Base-by-base conservation (phyloP, 2,113 vertebrate species). In the Chaetodon auriga region DNA sequence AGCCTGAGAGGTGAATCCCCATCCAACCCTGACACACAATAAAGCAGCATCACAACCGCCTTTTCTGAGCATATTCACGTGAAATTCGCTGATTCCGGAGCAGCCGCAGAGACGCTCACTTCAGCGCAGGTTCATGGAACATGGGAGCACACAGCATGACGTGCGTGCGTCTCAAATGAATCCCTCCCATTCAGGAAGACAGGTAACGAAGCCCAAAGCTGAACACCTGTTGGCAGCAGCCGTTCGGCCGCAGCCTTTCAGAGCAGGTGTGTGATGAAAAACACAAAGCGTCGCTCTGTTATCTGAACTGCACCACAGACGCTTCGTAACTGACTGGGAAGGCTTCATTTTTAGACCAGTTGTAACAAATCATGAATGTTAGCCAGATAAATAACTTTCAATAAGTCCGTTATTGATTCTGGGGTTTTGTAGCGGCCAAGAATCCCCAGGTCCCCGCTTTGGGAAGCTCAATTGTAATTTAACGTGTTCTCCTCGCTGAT, bases 1-100 rank as follows among this genome's bases (percentile, higher is more conserved):
- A 58, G 84, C 13, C 48, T 12, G 78, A 75, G 78, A 41, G 83
- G 91, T 69, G 89, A 89, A 81, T 92, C 85, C 92, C 86, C 86
- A 41, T 84, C 86, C 78, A 68, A 51, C 45, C 80, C 70, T 51
- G 62, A 75, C 53, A 49, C 63, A 46, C 75, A 35, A 51, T 2
- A 35, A 60, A 66, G 70, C 49, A 23, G 51, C 82, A 13, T 6
- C 51, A 45, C 18, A 49, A 0, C 7, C 46, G 46, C 12, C 14
- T 6, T 8, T 43, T 5, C 38, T 21, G n/a, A 3, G 12, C 6
- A 7, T 13, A 11, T 51, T 12, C 0, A 5, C 23, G 7, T 19
- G 7, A 4, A 7, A 62, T 4, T 1, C 30, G 10, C 30, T 7
- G 48, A 43, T 30, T 5, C 54, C 9, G 45, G 65, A 36, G 11